Evolutionary conservation across 2,113 vertebrate species (phyloP), one percentile per base, ranked within the genome.

Genomic region (Brachyhypopomus gauderio): DNA sequence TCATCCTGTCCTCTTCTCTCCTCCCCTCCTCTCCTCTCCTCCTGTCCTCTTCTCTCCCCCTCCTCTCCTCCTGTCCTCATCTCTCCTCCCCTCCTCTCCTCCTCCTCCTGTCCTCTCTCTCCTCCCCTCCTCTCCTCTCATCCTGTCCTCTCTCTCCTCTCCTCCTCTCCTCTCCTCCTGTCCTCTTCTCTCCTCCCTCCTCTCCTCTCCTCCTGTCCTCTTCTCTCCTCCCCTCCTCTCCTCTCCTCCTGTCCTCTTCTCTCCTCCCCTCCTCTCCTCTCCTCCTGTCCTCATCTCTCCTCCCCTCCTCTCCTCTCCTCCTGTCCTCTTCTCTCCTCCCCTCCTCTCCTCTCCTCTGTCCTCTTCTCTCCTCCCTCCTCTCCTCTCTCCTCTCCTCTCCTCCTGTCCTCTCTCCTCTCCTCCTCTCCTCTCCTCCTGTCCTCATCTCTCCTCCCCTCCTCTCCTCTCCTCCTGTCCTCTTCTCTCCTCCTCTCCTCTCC

Each of bases 381-480:
- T n/a, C n/a, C n/a, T n/a, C n/a, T n/a, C 17, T 6, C 12, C 4
- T 60, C 38, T 69, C 30, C 30, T 30, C 30, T 30, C 30, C 30
- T 30, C 30, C 30, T 5, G 56, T 36, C 20, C 30, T 30, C 30
- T 30, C 30, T 30, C 30, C 30, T 30, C 30, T 3, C 30, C 25
- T 79, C 58, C 22, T 63, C 63, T 75, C 67, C 66, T 72, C 30
- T 27, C 72, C 38, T 80, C 63, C n/a, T 25, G 56, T 80, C 73
- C 73, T 27, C 45, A 70, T 38, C 64, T 38, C 36, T 41, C 66
- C 8, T n/a, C 12, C 45, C 20, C n/a, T 41, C 34, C 70, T 38
- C 64, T 38, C 20, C 22, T 34, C 8, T n/a, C 36, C n/a, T 60
- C 12, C 8, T 52, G 9, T 52, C 45, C 20, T 41, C 34, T 41